A percentile compares a stretch with the other conserved stretches of the same genome.
Conservation (phyloP, 2,113 vertebrate genomes). For the Rhizomys pruinosus region DNA sequence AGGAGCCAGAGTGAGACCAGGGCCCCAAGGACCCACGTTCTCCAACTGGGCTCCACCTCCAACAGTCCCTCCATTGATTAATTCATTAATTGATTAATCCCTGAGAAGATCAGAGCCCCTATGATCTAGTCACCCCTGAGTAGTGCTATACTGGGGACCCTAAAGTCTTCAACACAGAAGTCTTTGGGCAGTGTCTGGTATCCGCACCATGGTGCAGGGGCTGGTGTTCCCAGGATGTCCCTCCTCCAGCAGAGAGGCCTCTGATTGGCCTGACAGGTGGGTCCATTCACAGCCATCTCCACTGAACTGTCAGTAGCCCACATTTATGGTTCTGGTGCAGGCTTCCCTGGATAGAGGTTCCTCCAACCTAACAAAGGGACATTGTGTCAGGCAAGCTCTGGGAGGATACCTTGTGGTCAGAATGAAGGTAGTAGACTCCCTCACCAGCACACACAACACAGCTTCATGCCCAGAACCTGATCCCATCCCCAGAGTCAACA, state of each 20-base stretch:
- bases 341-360: not conserved
- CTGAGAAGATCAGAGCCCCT: not conserved
- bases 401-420: not conserved
- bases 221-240: not conserved
- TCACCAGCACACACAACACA: not conserved
- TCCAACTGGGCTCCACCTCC: not conserved
- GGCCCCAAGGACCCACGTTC: not conserved
- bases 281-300: not conserved
- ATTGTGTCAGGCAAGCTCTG: not conserved
- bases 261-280: not conserved
- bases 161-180: not conserved
- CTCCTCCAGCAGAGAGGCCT: not conserved
- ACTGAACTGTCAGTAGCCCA: accelerated
- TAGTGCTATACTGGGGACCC: not conserved
- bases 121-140: not conserved
- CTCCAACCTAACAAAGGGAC: not conserved
- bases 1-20: not conserved
- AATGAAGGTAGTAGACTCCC: not conserved
- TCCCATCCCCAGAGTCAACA: not conserved
- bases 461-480: not conserved
- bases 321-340: accelerated
- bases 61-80: not conserved
- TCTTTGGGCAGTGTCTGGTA: not conserved
- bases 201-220: not conserved
- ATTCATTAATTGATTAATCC: not conserved